These are phyloP conservation scores for Bilobella aurantiaca DNA, from an alignment of 1,140 invertebrate species.

Conservation along the genomic window DNA sequence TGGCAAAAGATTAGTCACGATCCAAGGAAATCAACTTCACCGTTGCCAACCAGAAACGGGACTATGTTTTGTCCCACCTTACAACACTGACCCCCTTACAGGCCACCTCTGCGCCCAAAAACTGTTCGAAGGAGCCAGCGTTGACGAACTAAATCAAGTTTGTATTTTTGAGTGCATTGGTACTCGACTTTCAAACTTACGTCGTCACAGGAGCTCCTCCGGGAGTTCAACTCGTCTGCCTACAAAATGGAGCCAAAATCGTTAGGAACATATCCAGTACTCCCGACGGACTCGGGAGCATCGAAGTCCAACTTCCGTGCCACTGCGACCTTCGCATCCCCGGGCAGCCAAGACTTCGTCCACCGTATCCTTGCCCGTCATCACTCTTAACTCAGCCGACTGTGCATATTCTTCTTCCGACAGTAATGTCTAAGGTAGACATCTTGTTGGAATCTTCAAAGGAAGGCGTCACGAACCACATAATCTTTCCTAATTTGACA, in stretches of 20 bases:
- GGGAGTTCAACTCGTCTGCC: background rate
- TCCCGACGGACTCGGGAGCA: background rate
- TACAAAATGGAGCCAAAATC: too few species aligned
- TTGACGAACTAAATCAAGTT: background rate
- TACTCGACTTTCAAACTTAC: background rate
- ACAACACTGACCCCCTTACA: background rate
- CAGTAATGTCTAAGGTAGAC: background rate
- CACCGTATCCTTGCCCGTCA: background rate
- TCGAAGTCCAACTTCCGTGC: background rate
- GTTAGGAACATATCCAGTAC: background rate
- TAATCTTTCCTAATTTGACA: background rate
- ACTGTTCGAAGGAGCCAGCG: background rate
- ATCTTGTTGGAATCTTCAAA: background rate
- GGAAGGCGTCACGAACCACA: background rate
- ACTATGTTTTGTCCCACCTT: background rate
- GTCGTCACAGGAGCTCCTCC: background rate
- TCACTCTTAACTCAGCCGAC: background rate
- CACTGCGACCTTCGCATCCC: background rate
- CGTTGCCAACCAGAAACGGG: background rate
- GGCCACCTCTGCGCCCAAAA: background rate
- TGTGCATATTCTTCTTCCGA: background rate
- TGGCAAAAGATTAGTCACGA: background rate
- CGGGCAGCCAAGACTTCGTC: background rate
- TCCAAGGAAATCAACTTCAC: background rate
- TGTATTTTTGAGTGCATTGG: background rate